phyloP scores from a whole-genome alignment of 2,888 invertebrate genomes.

The Drosophila recens region DNA sequence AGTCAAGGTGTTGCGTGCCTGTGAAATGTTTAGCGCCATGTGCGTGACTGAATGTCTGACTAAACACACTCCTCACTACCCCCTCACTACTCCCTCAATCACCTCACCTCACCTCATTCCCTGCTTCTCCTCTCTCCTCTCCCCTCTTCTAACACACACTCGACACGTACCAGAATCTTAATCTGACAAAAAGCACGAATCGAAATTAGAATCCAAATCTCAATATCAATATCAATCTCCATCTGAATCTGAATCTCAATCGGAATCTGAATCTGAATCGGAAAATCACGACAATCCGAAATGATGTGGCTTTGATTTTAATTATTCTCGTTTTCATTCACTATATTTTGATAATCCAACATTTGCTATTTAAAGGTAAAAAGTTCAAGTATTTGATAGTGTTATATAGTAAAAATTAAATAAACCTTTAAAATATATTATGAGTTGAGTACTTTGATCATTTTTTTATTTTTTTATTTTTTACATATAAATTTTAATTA shows the following conservation, averaged over 20 bases:
- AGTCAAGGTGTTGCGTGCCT: constrained; percentile 71
- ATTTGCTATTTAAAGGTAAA: not conserved
- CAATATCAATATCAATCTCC: constrained; percentile 27
- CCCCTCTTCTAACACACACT: constrained; percentile 10
- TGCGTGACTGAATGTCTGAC: constrained; percentile 71
- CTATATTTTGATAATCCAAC: not conserved
- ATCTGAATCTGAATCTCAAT: constrained; percentile 23
- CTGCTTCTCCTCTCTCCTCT: not conserved
- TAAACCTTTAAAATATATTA: too few relatives aligned
- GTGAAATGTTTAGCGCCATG: constrained; percentile 70
- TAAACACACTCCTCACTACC: constrained; percentile 9
- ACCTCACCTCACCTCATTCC: constrained; percentile 1
- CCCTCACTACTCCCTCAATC: not conserved
- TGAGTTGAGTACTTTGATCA: too few relatives aligned
- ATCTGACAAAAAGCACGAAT: constrained; percentile 56
- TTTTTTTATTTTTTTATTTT: too few relatives aligned
- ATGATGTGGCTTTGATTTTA: constrained; percentile 30
- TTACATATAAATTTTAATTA: too few relatives aligned
- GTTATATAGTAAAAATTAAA: not conserved
- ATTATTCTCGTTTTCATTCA: not conserved
- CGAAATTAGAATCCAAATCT: constrained; percentile 49
- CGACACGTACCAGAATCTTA: constrained; percentile 55
- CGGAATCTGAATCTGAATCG: constrained; percentile 19
- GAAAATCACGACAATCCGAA: constrained; percentile 30
- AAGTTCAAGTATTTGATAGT: not conserved